Conservation (phyloP, 1,140 invertebrate species). For the Platyura marginata region DNA sequence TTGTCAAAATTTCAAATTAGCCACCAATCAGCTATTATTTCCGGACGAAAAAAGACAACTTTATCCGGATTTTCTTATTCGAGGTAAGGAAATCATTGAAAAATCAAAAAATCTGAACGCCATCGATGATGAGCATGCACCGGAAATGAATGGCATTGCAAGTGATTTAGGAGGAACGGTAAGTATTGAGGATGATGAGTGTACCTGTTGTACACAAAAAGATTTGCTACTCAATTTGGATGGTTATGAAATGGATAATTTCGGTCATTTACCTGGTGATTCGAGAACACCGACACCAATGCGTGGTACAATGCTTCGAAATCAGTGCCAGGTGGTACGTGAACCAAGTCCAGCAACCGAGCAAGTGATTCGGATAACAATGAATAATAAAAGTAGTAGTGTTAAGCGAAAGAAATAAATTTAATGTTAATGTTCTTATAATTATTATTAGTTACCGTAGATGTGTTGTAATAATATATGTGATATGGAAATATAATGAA, state of each 20-base stretch:
- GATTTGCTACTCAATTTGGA: neutral
- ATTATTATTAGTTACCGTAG: no score
- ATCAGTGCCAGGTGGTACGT: neutral
- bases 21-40: neutral
- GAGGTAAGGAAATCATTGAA: neutral
- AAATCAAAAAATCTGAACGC: neutral
- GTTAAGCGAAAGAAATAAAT: no score
- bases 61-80: neutral
- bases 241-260: slow-evolving; percentile 3
- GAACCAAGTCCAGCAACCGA: neutral
- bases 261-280: neutral
- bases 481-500: no score
- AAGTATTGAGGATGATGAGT: neutral
- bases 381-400: neutral
- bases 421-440: no score
- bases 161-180: no score
- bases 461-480: no score
- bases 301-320: neutral
- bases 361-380: neutral
- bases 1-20: slow-evolving; percentile 1
- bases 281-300: neutral
- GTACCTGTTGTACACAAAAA: neutral
- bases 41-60: neutral
- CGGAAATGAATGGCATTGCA: no score
- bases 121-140: neutral